These are phyloP conservation scores for Urocitellus parryii DNA, from an alignment of 2,113 vertebrate species.

Conservation along the genomic window DNA sequence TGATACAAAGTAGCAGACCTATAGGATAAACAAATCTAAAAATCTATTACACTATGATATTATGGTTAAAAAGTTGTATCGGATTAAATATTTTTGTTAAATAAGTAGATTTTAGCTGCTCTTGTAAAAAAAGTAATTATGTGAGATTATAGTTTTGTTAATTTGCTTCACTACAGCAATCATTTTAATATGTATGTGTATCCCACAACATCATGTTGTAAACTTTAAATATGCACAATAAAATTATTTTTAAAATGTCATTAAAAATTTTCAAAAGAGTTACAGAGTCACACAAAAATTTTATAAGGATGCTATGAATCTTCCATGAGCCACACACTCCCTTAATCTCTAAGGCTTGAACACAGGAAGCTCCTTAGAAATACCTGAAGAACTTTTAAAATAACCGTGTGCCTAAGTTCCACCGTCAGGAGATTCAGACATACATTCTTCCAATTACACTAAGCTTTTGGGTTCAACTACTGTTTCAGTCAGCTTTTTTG, in stretches of 20 bases:
- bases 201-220: neutral
- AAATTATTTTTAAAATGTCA: neutral
- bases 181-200: neutral
- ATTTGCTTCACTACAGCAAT: neutral
- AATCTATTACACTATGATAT: neutral
- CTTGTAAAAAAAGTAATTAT: neutral
- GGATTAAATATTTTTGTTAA: neutral
- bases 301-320: neutral
- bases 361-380: neutral
- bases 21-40: neutral
- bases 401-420: neutral
- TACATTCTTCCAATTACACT: neutral
- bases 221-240: neutral
- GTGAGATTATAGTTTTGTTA: neutral
- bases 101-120: neutral
- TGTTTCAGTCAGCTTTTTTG: no score
- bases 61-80: neutral
- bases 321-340: neutral
- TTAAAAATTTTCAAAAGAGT: neutral
- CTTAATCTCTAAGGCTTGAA: neutral
- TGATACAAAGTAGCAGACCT: no score
- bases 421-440: neutral
- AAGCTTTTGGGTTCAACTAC: neutral
- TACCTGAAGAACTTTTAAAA: conserved; percentile 29
- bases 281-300: neutral